Evolutionary conservation across 2,797 vertebrate genomes (phyloP).

Genomic region (Cyclopterus lumpus): DNA sequence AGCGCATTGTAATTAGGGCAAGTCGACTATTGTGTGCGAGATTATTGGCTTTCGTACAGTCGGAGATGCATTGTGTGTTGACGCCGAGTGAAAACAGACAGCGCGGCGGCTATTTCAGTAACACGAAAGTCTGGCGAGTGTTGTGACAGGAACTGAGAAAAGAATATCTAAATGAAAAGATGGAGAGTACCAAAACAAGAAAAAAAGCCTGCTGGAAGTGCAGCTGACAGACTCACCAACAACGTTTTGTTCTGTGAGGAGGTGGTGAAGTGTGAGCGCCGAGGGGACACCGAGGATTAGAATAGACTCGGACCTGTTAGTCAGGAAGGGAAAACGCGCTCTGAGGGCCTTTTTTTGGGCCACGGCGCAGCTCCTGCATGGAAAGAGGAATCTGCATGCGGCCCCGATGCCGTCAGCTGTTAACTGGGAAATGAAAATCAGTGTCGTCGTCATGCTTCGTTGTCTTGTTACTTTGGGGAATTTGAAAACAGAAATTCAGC

Average conservation of each 20-base stretch:
- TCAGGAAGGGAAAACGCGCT: slow-evolving; percentile 38
- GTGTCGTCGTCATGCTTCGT: slow-evolving; percentile 12
- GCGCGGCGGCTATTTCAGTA: slow-evolving; percentile 54
- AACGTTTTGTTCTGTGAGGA: slow-evolving; percentile 33
- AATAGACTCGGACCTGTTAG: slow-evolving; percentile 41
- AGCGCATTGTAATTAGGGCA: slow-evolving; percentile 37
- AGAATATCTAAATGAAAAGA: neutral
- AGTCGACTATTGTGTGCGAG: slow-evolving; percentile 24
- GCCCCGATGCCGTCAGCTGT: slow-evolving; percentile 19
- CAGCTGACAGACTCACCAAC: slow-evolving; percentile 50
- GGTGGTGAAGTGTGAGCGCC: slow-evolving; percentile 34
- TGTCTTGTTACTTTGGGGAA: neutral
- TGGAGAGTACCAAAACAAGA: slow-evolving; percentile 20
- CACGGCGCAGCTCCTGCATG: slow-evolving; percentile 23
- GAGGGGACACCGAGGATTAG: slow-evolving; percentile 26
- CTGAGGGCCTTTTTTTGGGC: slow-evolving; percentile 44
- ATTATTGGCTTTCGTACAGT: slow-evolving; percentile 41
- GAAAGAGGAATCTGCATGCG: slow-evolving; percentile 49
- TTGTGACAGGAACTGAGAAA: too few species aligned
- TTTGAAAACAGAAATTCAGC: slow-evolving; percentile 18
- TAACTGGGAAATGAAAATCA: slow-evolving; percentile 20
- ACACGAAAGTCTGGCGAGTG: slow-evolving; percentile 53
- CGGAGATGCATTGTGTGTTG: slow-evolving; percentile 43
- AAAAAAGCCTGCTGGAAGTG: slow-evolving; percentile 39
- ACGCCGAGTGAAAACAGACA: slow-evolving; percentile 57